Conservation (phyloP, 2,888 invertebrate species). For the Drosophila algonquin region DNA sequence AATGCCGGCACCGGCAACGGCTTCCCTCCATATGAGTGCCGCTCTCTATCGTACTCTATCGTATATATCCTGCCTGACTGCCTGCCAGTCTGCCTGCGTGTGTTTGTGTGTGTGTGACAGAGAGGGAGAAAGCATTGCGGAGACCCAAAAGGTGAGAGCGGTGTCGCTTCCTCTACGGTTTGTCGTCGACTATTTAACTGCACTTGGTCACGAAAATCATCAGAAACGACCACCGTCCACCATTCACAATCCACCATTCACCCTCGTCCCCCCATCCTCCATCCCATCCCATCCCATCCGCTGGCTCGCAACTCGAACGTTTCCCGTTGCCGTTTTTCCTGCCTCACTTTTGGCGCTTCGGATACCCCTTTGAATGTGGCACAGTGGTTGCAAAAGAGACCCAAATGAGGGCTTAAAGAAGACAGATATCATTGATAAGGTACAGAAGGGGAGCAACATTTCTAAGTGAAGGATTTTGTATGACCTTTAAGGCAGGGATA, state of each 20-base stretch:
- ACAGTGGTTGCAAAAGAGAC: constrained; percentile 21
- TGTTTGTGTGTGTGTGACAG: neutral
- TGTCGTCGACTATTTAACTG: constrained; percentile 76
- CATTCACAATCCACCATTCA: neutral
- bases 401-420: neutral
- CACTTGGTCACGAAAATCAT: constrained; percentile 81
- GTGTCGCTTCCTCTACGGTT: constrained; percentile 54
- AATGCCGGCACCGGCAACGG: constrained; percentile 15
- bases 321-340: constrained; percentile 48
- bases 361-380: constrained; percentile 1
- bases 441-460: neutral
- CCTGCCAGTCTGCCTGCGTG: constrained; percentile 8
- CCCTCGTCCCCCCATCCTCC: neutral
- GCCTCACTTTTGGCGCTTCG: constrained; percentile 16
- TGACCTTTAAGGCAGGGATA: neutral
- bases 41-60: constrained; percentile 21
- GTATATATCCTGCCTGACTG: constrained; percentile 45
- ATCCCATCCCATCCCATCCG: neutral
- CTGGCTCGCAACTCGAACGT: constrained; percentile 22
- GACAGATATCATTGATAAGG: neutral
- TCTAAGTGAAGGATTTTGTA: neutral
- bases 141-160: constrained; percentile 44
- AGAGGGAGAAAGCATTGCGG: constrained; percentile 30
- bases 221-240: constrained; percentile 38
- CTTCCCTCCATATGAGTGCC: constrained; percentile 15